Evolutionary conservation across 2,797 vertebrate species (phyloP), one percentile per base, ranked within the genome.

Genomic region (Clarias laeviceps): DNA sequence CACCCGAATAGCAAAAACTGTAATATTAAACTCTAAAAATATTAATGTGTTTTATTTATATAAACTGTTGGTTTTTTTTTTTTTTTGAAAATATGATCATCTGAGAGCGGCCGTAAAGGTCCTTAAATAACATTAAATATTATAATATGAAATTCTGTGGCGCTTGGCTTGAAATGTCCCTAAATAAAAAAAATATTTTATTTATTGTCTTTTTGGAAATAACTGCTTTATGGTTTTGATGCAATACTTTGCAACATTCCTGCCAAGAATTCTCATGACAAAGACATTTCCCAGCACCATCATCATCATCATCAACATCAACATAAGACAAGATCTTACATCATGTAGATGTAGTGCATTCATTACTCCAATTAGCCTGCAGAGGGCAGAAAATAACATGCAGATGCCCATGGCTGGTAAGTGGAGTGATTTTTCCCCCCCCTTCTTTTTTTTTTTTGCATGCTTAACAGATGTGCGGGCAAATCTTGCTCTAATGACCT

Each of bases 391-490:
- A 82, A 81, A 84, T 70, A 72, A 69, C 79, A 82, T 77, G 84
- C 70, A 62, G 78, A 80, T 81, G 66, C 37, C 68, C 76, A 24
- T 37, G 29, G 20, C 5, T 68, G 29, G 4, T 32, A 45, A 68
- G 65, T 15, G n/a, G 80, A 72, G 81, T 29, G 80, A 72, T 27
- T 29, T 56, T 68, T 50, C 7, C 7, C 40, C 40, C 8, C 8
- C 40, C 1, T 3, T 37, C 34, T 3, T n/a, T 59, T 61, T 61
- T 61, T 18, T 61, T 24, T 61, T 14, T 12, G 64, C 78, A 50
- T 79, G 86, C 74, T 68, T 89, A 45, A 82, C 87, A 88, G 87
- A 87, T 87, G 84, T 80, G 73, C 3, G 24, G 18, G 11, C 62
- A 59, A 18, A 27, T 76, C 85, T 80, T 40, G 69, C 27, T 54